These are phyloP conservation scores for Sander vitreus DNA, from an alignment of 2,113 vertebrate species.

Conservation along the genomic window DNA sequence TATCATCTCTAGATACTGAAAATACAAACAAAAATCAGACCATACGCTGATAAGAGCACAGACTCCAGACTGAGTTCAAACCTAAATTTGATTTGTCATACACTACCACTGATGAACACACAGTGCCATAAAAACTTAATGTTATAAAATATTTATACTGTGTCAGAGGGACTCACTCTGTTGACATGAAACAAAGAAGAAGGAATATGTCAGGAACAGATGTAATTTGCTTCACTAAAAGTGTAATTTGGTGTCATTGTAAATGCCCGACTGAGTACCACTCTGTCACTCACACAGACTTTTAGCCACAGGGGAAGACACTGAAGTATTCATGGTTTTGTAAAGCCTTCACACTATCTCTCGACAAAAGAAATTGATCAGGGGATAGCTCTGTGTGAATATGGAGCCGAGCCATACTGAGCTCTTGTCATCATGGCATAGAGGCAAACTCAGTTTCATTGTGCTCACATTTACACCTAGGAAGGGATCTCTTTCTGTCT, in stretches of 20 bases:
- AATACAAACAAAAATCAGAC: neutral
- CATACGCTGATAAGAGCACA: neutral
- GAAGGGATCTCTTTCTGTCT: conserved; percentile 66
- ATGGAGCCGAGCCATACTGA: conserved; percentile 36
- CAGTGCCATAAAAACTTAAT: neutral
- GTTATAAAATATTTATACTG: neutral
- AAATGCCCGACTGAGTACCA: neutral
- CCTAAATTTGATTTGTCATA: conserved; percentile 9
- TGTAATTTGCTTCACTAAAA: conserved; percentile 5
- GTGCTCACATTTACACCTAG: conserved; percentile 60
- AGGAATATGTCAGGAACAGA: neutral
- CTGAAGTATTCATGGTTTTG: conserved; percentile 12
- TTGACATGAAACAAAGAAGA: neutral
- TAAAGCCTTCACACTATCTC: conserved; percentile 28
- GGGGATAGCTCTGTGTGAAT: conserved; percentile 29
- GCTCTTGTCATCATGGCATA: conserved; percentile 41
- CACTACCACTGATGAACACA: neutral
- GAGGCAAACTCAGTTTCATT: conserved; percentile 59
- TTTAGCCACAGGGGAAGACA: neutral
- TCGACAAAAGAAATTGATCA: conserved; percentile 29
- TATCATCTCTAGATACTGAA: conserved; percentile 9
- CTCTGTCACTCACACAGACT: conserved; percentile 2
- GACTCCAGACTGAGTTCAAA: neutral
- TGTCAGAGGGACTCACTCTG: neutral
- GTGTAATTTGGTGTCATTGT: conserved; percentile 8